Evolutionary conservation across 2,113 vertebrate genomes (phyloP).

Genomic region (Sinocyclocheilus anophthalmus): DNA sequence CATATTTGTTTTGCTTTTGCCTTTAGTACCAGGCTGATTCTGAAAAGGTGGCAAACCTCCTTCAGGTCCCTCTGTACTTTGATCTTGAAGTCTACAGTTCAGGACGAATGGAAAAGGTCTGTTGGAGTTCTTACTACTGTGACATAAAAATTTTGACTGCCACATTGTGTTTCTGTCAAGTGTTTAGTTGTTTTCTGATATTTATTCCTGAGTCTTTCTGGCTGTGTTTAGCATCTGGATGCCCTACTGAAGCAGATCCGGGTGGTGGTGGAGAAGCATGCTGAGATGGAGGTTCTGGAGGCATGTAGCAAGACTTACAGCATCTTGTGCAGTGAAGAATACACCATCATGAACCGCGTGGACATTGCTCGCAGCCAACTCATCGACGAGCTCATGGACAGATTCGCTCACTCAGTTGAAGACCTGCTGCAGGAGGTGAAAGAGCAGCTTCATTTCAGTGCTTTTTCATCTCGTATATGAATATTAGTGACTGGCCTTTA

Average conservation of each 20-base stretch:
- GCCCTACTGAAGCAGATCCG: constrained; percentile 96
- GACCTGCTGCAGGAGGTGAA: constrained; percentile 94
- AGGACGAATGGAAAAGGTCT: constrained; percentile 96
- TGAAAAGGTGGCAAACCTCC: constrained; percentile 97
- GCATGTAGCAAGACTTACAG: constrained; percentile 99
- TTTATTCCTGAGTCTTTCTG: background rate
- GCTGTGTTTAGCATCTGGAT: constrained; percentile 85
- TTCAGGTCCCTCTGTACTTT: constrained; percentile 96
- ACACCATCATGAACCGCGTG: constrained; percentile 98
- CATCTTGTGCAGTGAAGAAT: constrained; percentile 97
- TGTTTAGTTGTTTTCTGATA: background rate
- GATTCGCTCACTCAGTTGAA: constrained; percentile 94
- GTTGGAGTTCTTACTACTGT: background rate
- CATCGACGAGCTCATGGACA: constrained; percentile 95
- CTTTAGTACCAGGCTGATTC: constrained; percentile 93
- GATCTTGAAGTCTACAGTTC: constrained; percentile 98
- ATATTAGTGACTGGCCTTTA: background rate
- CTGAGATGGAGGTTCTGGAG: constrained; percentile 93
- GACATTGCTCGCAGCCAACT: constrained; percentile 97
- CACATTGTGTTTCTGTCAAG: background rate
- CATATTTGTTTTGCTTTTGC: constrained; percentile 37
- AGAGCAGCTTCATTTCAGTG: background rate
- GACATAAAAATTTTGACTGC: background rate
- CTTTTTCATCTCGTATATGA: background rate
- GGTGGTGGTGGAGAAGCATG: constrained; percentile 97